Evolutionary conservation across 1,140 invertebrate species (phyloP).

Genomic region (Atopsyche davidsoni): DNA sequence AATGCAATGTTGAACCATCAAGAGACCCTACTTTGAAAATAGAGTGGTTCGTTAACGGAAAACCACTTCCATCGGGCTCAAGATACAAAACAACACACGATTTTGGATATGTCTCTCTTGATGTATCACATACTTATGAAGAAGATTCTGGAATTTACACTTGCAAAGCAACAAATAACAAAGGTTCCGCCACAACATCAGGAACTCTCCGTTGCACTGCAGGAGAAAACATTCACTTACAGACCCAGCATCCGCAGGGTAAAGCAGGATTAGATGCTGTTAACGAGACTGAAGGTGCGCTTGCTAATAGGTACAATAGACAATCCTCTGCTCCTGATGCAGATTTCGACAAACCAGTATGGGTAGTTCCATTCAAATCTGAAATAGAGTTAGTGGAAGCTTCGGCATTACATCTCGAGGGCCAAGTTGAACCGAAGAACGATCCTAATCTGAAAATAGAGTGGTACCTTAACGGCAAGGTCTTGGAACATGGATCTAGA

Average conservation of each 20-base stretch:
- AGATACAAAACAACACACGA: conserved; percentile 82
- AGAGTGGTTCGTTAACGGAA: conserved; percentile 86
- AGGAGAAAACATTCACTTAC: conserved; percentile 71
- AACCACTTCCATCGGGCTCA: conserved; percentile 70
- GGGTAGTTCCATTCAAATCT: conserved; percentile 73
- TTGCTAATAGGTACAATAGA: conserved; percentile 61
- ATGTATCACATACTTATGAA: conserved; percentile 73
- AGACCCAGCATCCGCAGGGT: conserved; percentile 88
- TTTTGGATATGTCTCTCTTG: conserved; percentile 81
- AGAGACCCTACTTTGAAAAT: conserved; percentile 92
- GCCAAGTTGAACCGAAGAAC: conserved; percentile 89
- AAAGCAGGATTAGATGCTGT: conserved; percentile 79
- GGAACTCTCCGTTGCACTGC: conserved; percentile 77
- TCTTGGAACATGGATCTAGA: conserved; percentile 73
- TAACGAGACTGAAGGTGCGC: conserved; percentile 74
- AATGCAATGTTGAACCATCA: conserved; percentile 89
- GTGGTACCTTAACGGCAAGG: conserved; percentile 91
- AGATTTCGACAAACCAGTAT: conserved; percentile 80
- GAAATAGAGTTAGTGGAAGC: conserved; percentile 85
- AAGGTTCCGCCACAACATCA: conserved; percentile 81
- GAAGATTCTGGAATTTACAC: conserved; percentile 89
- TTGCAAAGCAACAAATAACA: conserved; percentile 86
- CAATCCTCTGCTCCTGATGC: conserved; percentile 61
- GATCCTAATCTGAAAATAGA: conserved; percentile 93
- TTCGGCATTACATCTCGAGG: conserved; percentile 86